These are phyloP conservation scores for Drosophila murphyi DNA, from an alignment of 1,140 invertebrate genomes.

Conservation along the genomic window DNA sequence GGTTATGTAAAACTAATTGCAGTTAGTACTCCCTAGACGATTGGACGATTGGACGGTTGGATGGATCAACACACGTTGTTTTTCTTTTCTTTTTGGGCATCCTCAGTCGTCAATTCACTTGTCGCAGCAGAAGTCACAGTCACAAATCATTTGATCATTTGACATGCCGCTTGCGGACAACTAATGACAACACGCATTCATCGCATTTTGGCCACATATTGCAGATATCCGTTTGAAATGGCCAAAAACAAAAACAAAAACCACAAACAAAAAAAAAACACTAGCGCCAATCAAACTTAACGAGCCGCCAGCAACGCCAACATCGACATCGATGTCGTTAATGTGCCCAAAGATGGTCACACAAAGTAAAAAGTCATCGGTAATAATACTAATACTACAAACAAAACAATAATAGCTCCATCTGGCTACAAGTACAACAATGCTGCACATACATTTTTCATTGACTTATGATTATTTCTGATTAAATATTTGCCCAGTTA, in stretches of 20 bases:
- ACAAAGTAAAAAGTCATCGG: constrained; percentile 37
- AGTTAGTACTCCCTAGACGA: constrained; percentile 46
- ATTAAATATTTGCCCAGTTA: background rate
- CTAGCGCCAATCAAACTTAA: constrained; percentile 70
- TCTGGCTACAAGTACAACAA: constrained; percentile 1
- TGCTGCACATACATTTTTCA: background rate
- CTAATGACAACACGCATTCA: constrained; percentile 72
- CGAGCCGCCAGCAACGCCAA: constrained; percentile 60
- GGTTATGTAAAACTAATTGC: constrained; percentile 74
- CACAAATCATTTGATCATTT: constrained; percentile 76
- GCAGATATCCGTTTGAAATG: constrained; percentile 46
- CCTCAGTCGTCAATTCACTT: constrained; percentile 33
- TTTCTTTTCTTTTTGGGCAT: constrained; percentile 21
- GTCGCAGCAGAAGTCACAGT: constrained; percentile 46
- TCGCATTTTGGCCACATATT: constrained; percentile 64
- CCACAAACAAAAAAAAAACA: constrained; percentile 20
- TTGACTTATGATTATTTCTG: background rate
- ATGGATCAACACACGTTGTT: constrained; percentile 5
- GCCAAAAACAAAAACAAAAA: constrained; percentile 6
- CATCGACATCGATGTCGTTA: constrained; percentile 38
- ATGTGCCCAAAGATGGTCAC: constrained; percentile 65
- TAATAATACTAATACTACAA: background rate
- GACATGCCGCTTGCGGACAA: constrained; percentile 72
- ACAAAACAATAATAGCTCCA: constrained; percentile 6
- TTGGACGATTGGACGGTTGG: constrained; percentile 13